Evolutionary conservation across 2,113 vertebrate genomes (phyloP).

Genomic region (Eretmochelys imbricata): DNA sequence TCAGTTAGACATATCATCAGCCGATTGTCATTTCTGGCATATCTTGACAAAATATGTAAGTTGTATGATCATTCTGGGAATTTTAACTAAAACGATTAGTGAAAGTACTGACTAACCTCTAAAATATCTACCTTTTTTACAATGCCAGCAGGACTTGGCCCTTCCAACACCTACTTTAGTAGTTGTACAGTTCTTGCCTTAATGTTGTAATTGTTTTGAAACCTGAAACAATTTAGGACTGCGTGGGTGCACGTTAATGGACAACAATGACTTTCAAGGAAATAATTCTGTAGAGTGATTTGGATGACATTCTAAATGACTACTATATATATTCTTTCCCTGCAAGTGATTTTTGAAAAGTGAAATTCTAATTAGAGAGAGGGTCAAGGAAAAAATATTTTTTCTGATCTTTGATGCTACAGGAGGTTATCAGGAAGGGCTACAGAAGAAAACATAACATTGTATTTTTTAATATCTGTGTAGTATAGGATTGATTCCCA

Average conservation of each 20-base stretch:
- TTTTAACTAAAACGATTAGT: background rate
- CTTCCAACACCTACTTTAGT: background rate
- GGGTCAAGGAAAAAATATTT: background rate
- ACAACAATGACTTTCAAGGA: background rate
- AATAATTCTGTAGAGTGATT: background rate
- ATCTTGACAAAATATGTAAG: background rate
- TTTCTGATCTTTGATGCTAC: background rate
- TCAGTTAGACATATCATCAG: no score
- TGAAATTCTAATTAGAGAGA: background rate
- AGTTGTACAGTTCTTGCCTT: background rate
- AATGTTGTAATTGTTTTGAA: background rate
- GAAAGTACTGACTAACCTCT: background rate
- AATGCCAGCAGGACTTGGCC: background rate
- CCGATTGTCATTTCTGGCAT: background rate
- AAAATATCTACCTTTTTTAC: background rate
- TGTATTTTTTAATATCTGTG: background rate
- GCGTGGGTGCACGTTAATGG: background rate
- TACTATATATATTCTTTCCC: background rate
- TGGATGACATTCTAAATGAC: background rate
- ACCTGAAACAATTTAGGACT: background rate
- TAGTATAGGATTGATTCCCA: background rate
- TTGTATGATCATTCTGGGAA: background rate
- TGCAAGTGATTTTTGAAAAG: background rate
- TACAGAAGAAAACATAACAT: background rate
- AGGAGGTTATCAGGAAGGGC: background rate